phyloP scores from a whole-genome alignment of 2,888 invertebrate genomes.

The Diplazon laetatorius region DNA sequence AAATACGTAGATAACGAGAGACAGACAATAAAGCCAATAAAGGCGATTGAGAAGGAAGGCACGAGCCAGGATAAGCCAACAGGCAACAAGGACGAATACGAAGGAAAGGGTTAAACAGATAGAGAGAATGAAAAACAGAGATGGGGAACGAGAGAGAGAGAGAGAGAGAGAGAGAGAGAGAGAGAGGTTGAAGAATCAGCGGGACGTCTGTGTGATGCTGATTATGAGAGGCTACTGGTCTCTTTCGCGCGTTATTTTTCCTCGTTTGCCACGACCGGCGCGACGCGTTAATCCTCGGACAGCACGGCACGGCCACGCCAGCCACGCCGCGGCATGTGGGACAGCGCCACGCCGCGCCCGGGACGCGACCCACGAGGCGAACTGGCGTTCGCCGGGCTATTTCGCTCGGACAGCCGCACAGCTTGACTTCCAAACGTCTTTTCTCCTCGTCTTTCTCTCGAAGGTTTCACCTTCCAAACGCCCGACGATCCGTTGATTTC shows the following conservation, averaged over 20 bases:
- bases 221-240: slow-evolving; percentile 79
- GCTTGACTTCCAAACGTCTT: slow-evolving; percentile 65
- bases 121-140: slow-evolving; percentile 21
- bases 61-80: slow-evolving; percentile 20
- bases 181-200: slow-evolving; percentile 80
- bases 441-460: slow-evolving; percentile 10
- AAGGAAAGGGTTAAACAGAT: neutral
- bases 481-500: too few species aligned
- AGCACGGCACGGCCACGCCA: too few species aligned
- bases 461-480: too few species aligned
- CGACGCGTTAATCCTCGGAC: slow-evolving; percentile 32
- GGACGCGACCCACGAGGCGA: too few species aligned
- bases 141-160: slow-evolving; percentile 15
- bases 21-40: too few species aligned
- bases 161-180: slow-evolving; percentile 46
- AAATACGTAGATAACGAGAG: neutral
- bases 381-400: too few species aligned
- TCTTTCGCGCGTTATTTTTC: slow-evolving; percentile 59
- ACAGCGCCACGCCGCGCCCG: too few species aligned
- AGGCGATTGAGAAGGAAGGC: neutral
- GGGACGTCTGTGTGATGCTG: slow-evolving; percentile 71
- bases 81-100: neutral
- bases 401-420: slow-evolving; percentile 67
- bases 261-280: neutral
- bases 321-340: too few species aligned